Base-by-base conservation (phyloP, 2,888 invertebrate species). In the Polydrusus tereticollis region DNA sequence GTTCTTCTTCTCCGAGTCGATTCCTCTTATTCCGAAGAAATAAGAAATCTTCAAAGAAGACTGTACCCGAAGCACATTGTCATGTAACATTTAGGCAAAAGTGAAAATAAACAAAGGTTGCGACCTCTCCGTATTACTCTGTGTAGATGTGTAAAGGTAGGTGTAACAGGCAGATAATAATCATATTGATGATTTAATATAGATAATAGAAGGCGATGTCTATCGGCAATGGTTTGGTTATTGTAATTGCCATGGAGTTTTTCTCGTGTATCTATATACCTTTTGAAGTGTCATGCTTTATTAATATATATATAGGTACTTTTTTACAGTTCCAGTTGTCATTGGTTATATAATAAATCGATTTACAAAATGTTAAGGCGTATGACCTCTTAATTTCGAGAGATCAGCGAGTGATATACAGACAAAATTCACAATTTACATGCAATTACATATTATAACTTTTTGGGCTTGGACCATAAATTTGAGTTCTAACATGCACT, bases 41-140 rank as follows among this genome's bases (percentile, higher is more conserved):
- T 58, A n/a, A 29, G 60, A 23, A 50, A 8, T 63, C 38, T 59
- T 67, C 60, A 50, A 41, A 38, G 26, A 41, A 29, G 18, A 23
- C 41, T 33, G 23, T 59, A 29, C 38, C 41, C 47, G 23, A 18
- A n/a, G 59, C 67, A 10, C 14, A 58, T 45, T 43, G 41, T 41
- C 47, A 70, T 62, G 43, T 58, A 72, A 72, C 72, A 68, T 58
- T 72, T 73, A 69, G 57, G 43, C 59, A 65, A 73, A 69, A 73
- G 73, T 73, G 73, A 73, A 73, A 73, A 73, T 73, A 64, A 59
- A 23, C 64, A 66, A 69, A 73, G 73, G 73, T 73, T 73, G 57
- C 60, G 73, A 73, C 69, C 73, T 69, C 65, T 47, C n/a, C n/a
- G 52, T 43, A 8, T 16, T 16, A 62, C 62, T 43, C 45, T 43